Conservation (phyloP, 2,797 vertebrate species). For the Alauda arvensis region DNA sequence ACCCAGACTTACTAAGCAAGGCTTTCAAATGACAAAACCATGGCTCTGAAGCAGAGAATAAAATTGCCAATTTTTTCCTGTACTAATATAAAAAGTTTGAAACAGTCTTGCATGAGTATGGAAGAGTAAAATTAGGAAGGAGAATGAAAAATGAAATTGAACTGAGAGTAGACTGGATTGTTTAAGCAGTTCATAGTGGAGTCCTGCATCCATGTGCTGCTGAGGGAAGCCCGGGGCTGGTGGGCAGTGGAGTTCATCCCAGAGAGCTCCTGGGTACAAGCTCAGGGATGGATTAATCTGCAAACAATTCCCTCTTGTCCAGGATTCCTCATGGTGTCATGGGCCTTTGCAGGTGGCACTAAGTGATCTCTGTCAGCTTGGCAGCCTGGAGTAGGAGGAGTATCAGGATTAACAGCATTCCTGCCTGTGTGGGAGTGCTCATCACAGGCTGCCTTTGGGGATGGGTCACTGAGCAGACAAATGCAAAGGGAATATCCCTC, state of each 20-base stretch:
- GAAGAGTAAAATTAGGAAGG: background rate
- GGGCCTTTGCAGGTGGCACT: background rate
- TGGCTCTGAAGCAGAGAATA: background rate
- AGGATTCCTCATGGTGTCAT: background rate
- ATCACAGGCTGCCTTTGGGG: background rate
- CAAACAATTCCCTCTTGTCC: constrained; percentile 6
- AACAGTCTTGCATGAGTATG: background rate
- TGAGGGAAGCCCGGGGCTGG: background rate
- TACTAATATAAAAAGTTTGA: background rate
- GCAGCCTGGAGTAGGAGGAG: background rate
- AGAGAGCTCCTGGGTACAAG: background rate
- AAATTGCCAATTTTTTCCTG: background rate
- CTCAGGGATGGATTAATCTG: constrained; percentile 2
- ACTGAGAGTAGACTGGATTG: background rate
- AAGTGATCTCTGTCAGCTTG: background rate
- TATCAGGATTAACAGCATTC: background rate
- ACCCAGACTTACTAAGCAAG: background rate
- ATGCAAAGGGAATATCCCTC: background rate
- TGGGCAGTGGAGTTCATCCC: constrained; percentile 4
- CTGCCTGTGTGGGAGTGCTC: background rate
- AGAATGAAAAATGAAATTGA: background rate
- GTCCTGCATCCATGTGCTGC: background rate
- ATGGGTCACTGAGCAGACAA: background rate
- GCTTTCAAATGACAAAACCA: background rate
- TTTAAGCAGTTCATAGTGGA: background rate